A percentile compares a stretch with the other conserved stretches of the same genome.
phyloP scores from a whole-genome alignment of 2,888 invertebrate genomes.

The Apodemia duryi region DNA sequence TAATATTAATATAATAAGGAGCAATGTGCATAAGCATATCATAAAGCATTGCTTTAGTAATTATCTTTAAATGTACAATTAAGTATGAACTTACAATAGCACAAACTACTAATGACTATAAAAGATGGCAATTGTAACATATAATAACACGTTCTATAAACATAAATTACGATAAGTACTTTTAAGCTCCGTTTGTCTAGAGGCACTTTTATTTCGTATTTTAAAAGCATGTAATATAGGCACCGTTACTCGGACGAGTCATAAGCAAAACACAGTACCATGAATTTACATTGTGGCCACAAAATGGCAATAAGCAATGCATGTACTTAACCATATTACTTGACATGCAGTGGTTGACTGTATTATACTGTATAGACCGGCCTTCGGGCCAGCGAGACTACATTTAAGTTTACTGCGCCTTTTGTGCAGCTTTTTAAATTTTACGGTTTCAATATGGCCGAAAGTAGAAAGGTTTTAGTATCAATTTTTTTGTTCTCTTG shows the following conservation, averaged over 20 bases:
- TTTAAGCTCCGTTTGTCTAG: conserved; percentile 17
- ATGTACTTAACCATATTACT: too few relatives aligned
- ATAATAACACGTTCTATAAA: conserved; percentile 21
- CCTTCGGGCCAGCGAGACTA: too few relatives aligned
- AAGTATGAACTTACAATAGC: conserved; percentile 44
- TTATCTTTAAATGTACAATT: conserved; percentile 34
- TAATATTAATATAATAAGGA: conserved; percentile 5
- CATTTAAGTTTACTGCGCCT: too few relatives aligned
- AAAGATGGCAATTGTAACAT: conserved; percentile 54
- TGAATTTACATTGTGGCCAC: too few relatives aligned
- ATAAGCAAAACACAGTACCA: too few relatives aligned
- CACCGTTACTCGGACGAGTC: not conserved
- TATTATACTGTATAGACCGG: too few relatives aligned
- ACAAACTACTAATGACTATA: conserved; percentile 66
- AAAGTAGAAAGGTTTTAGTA: too few relatives aligned
- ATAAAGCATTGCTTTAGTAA: conserved; percentile 20
- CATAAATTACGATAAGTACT: conserved; percentile 14
- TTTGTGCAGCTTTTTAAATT: too few relatives aligned
- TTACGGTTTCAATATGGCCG: too few relatives aligned
- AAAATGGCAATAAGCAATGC: too few relatives aligned
- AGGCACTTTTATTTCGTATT: conserved; percentile 5
- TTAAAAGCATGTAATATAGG: not conserved
- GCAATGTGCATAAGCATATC: conserved; percentile 22
- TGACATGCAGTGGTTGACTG: too few relatives aligned
- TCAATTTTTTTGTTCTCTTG: too few relatives aligned